Base-by-base conservation (phyloP, 2,797 vertebrate genomes). In the Phataginus tetradactyla region DNA sequence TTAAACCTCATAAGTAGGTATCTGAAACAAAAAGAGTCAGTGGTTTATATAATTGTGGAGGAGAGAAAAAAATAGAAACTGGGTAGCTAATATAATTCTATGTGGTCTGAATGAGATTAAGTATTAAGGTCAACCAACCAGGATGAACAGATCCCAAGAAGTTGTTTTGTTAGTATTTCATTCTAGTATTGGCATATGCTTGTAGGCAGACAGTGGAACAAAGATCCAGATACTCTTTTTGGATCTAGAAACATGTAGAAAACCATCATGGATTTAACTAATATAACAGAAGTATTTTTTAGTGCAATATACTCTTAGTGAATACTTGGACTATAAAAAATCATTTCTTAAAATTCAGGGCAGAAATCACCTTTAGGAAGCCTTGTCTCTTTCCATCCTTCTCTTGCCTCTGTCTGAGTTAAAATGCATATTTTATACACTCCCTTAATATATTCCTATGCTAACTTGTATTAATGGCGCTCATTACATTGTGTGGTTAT, bases 311-410 rank as follows among this genome's bases (percentile, higher is more conserved):
- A 74, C 85, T 91, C 37, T 89, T 91, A 92, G 61, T 81, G 6
- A 84, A 39, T 84, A 9, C 37, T 86, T 96, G 23, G 21, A 10
- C 37, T 93, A 8, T 90, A 39, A 94, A 87, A 94, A 90, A 51
- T 87, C 80, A 94, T 97, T 96, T 79, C 68, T 96, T 96, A 69
- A 94, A 96, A 92, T 95, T 95, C 45, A 86, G 49, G 29, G 68
- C 3, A 85, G 5, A 42, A 78, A 49, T 39, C 17, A 55, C 45
- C n/a, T 93, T 49, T 59, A 45, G 51, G 34, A 96, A 87, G n/a
- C 27, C 32, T 96, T 64, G 4, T 13, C 61, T 94, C 3, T 93
- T 34, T 59, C 21, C 20, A 77, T 69, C 25, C 23, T 91, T 86
- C 45, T 21, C 63, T 93, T 92, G 9, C 45, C 53, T 81, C 53